phyloP scores from a whole-genome alignment of 2,113 vertebrate genomes.

The Ageneiosus marmoratus region DNA sequence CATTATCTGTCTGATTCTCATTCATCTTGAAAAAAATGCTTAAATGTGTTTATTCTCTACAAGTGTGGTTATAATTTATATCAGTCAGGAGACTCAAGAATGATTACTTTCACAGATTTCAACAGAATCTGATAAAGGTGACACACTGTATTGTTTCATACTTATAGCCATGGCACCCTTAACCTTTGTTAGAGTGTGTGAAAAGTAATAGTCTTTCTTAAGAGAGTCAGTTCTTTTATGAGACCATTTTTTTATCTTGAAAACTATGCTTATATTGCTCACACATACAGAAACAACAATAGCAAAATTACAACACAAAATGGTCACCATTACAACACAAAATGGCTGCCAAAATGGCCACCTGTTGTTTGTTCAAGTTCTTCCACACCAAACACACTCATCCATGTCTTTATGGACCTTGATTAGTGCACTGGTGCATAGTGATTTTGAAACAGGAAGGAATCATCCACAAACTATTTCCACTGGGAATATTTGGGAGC shows the following conservation, averaged over 20 bases:
- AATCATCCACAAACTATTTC: no score
- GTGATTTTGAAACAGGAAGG: no score
- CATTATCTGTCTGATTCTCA: slow-evolving; percentile 24
- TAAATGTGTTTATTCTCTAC: slow-evolving; percentile 3
- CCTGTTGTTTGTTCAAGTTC: no score
- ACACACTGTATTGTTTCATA: not conserved
- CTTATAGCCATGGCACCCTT: not conserved
- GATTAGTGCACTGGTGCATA: no score
- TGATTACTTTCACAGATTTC: not conserved
- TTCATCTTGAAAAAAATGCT: slow-evolving; percentile 3
- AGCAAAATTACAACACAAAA: no score
- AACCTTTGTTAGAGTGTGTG: not conserved
- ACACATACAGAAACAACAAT: no score
- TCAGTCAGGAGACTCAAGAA: slow-evolving; percentile 4
- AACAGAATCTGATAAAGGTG: not conserved
- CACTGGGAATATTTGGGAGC: no score
- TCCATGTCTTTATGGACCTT: no score
- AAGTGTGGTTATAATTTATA: not conserved
- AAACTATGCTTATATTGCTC: not conserved
- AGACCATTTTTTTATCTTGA: not conserved
- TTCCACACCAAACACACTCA: no score
- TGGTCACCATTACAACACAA: no score
- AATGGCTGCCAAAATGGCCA: no score
- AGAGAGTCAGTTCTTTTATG: not conserved
- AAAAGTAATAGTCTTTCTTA: slow-evolving; percentile 12